phyloP scores from a whole-genome alignment of 2,888 invertebrate genomes.

The Aspidapion aeneum region DNA sequence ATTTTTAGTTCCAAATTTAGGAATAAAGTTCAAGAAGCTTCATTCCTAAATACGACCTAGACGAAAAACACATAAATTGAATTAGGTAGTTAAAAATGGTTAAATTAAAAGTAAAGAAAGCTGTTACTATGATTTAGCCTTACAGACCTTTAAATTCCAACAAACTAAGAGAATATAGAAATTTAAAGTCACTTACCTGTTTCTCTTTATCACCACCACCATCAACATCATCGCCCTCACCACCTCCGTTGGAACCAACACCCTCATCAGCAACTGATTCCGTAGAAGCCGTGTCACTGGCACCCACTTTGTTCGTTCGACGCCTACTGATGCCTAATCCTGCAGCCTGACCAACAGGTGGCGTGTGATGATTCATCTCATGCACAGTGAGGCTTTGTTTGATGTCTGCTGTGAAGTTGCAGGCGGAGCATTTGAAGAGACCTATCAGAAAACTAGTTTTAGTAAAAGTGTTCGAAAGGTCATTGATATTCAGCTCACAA shows the following conservation, averaged over 20 bases:
- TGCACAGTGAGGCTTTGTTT: conserved; percentile 89
- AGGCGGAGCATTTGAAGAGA: conserved; percentile 80
- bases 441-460: too few relatives aligned
- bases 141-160: too few relatives aligned
- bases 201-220: conserved; percentile 11
- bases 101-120: too few relatives aligned
- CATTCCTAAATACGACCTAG: too few relatives aligned
- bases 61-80: too few relatives aligned
- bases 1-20: too few relatives aligned
- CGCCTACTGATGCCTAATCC: conserved; percentile 53
- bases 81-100: too few relatives aligned
- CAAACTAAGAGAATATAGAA: too few relatives aligned
- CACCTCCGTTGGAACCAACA: background rate
- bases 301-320: conserved; percentile 72
- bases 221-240: background rate
- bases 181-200: conserved; percentile 22
- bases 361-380: conserved; percentile 87
- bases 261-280: conserved; percentile 39
- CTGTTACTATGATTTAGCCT: too few relatives aligned
- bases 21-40: too few relatives aligned
- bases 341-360: conserved; percentile 67
- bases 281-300: conserved; percentile 58
- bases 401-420: conserved; percentile 89
- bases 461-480: too few relatives aligned
- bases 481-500: too few relatives aligned